Evolutionary conservation across 2,888 invertebrate genomes (phyloP).

Genomic region (Ophonus ardosiacus): DNA sequence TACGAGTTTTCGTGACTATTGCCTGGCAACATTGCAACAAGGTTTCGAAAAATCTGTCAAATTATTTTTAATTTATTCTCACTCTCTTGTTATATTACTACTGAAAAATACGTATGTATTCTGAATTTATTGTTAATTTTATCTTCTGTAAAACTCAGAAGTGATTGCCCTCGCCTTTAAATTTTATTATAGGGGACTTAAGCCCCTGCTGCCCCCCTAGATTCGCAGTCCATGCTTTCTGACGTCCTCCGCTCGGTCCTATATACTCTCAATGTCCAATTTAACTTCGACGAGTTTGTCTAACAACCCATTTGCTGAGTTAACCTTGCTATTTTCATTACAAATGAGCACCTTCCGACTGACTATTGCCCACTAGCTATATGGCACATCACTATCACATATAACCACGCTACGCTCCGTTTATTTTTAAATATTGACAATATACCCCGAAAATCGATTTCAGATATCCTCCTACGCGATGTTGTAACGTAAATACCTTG

Average conservation of each 20-base stretch:
- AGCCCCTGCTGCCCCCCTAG: too few species aligned
- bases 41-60: too few species aligned
- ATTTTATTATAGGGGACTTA: too few species aligned
- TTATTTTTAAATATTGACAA: slow-evolving; percentile 31
- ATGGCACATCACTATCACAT: neutral
- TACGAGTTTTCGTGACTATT: too few species aligned
- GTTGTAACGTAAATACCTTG: too few species aligned
- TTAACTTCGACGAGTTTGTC: slow-evolving; percentile 63
- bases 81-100: too few species aligned
- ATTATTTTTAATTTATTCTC: too few species aligned
- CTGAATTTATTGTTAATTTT: too few species aligned
- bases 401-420: neutral
- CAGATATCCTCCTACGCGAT: neutral
- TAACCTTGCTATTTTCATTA: slow-evolving; percentile 58
- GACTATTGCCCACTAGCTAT: neutral
- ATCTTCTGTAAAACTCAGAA: too few species aligned
- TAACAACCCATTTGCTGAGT: slow-evolving; percentile 61
- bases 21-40: too few species aligned
- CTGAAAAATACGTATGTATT: too few species aligned
- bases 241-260: slow-evolving; percentile 21
- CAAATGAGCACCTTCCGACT: slow-evolving; percentile 25
- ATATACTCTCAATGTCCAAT: slow-evolving; percentile 59
- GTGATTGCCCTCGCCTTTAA: too few species aligned
- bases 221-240: neutral
- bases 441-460: neutral